These are phyloP conservation scores for Sandelia bainsii DNA, from an alignment of 2,797 vertebrate species.

Conservation along the genomic window DNA sequence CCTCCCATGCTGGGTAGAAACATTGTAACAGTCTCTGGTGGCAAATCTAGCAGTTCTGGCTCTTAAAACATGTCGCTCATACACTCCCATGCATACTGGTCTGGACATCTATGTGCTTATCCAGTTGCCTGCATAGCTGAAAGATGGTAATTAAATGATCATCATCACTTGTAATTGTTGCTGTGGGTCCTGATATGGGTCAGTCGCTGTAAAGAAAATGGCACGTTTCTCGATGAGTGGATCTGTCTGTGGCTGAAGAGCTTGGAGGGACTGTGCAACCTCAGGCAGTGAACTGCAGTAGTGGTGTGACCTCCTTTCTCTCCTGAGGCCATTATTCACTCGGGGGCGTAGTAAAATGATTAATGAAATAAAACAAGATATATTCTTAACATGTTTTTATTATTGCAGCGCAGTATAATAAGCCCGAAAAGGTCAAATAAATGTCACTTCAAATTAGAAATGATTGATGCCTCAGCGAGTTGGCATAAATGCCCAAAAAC, in stretches of 20 bases:
- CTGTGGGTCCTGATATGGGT: slow-evolving; percentile 44
- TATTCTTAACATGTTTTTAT: slow-evolving; percentile 17
- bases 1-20: slow-evolving; percentile 22
- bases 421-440: slow-evolving; percentile 10
- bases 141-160: slow-evolving; percentile 48
- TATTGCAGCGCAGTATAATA: not conserved
- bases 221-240: slow-evolving; percentile 56
- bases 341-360: slow-evolving; percentile 2
- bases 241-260: slow-evolving; percentile 51
- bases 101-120: slow-evolving; percentile 22
- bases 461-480: slow-evolving; percentile 8
- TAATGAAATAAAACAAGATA: slow-evolving; percentile 13
- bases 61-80: slow-evolving; percentile 24
- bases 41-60: slow-evolving; percentile 28
- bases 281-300: slow-evolving; percentile 35
- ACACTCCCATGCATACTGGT: slow-evolving; percentile 1
- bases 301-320: slow-evolving; percentile 20
- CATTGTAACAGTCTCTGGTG: slow-evolving; percentile 35
- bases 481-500: not conserved
- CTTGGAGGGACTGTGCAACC: slow-evolving; percentile 6
- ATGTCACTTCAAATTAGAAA: slow-evolving; percentile 5
- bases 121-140: slow-evolving; percentile 40
- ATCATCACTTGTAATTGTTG: slow-evolving; percentile 18
- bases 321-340: slow-evolving; percentile 23
- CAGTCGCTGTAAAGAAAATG: slow-evolving; percentile 22